Evolutionary conservation across 2,888 invertebrate species (phyloP), one percentile per base, ranked within the genome.

Genomic region (Cryptus armator): DNA sequence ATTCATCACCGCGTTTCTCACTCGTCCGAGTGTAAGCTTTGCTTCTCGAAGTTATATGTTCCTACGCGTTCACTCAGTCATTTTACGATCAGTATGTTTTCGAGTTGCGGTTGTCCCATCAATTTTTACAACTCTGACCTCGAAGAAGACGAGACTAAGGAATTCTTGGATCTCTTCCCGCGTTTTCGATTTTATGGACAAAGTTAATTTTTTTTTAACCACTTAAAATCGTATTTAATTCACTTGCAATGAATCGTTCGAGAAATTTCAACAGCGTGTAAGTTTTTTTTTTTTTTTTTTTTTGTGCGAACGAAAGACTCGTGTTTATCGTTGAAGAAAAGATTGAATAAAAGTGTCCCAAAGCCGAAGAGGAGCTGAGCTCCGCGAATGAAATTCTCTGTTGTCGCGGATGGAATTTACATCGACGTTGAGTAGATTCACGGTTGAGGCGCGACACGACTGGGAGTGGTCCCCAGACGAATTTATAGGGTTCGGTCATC

Each of bases 401-500:
- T 51, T 53, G 59, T 53, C 64, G 75, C 19, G 67, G 74, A 88
- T 86, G 87, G 88, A 88, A 89, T 89, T 86, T 83, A 80, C 88
- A 90, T 86, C 89, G 90, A 89, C 90, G 89, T 90, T 90, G 89
- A 90, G 87, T 88, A 87, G 87, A 90, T 90, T 90, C 89, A 89
- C 88, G 89, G 87, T 81, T 87, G 85, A 90, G 88, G 82, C 88
- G 85, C 89, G 87, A 87, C 84, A 79, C 86, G 88, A 87, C 88
- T 90, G 89, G 90, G 90, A 88, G 90, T 91, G 88, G 90, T 91
- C 87, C 85, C 86, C 86, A 87, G 83, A 89, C 87, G 88, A 90
- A 91, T 92, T 92, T 92, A 92, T 91, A 87, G 89, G 89, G 87
- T 89, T 89, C 88, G 89, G 89, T 90, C 90, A 88, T 88, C 85